Evolutionary conservation across 2,888 invertebrate genomes (phyloP), one percentile per base, ranked within the genome.

Genomic region (Chrysolina americana): DNA sequence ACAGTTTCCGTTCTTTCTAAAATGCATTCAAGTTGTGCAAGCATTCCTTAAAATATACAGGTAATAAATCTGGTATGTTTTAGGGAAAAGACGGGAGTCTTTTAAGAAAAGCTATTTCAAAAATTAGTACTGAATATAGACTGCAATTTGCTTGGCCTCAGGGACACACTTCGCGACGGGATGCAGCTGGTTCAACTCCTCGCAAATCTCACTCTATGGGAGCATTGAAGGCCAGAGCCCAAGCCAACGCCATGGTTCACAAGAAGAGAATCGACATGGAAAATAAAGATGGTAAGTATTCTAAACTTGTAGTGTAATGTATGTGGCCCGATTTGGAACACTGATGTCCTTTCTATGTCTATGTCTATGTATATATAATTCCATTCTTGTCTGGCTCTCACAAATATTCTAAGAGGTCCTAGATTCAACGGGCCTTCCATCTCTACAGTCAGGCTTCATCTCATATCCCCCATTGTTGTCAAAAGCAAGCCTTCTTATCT

Each of bases 111-210:
- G 90, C 92, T 89, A 90, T 94, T 88, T 91, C 92, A 84, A 92
- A 93, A 89, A 92, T 93, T 89, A 93, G 94, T 90, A 95, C 96
- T 83, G 96, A 96, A 90, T 96, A 96, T 90, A 92, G 94, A 84
- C 92, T 96, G 88, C 95, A 96, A 91, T 96, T 95, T 90, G 95
- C 95, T 83, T 96, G 96, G 96, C 96, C 96, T 80, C 89, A 88
- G 78, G 87, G 89, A 81, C 88, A 88, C 79, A 83, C 85, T 68
- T 88, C 89, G 44, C 87, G 88, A 74, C 85, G 88, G 56, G 89
- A 89, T 78, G 87, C 88, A 70, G 87, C 88, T 71, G 90, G 89
- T 73, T 89, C 83, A 79, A 89, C 91, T 10, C 95, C 96, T 28
- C 90, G 94, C 88, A 96, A 96, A 90, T 96, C 95, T 88, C 96